Evolutionary conservation across 2,888 invertebrate species (phyloP), one percentile per base, ranked within the genome.

Genomic region (Latheticus oryzae): DNA sequence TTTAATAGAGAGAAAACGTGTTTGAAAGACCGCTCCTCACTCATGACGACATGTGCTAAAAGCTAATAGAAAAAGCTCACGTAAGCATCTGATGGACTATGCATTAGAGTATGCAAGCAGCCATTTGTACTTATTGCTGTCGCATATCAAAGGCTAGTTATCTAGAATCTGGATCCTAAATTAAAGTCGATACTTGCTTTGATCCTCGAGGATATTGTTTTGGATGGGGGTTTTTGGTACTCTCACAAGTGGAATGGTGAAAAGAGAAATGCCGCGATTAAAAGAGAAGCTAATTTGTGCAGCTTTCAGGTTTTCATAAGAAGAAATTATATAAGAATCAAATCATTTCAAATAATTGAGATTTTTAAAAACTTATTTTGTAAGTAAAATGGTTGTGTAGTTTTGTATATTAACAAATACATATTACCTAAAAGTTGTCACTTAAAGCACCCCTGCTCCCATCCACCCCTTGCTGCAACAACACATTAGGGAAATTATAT

Each of bases 1-100:
- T n/a, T n/a, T n/a, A n/a, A n/a, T n/a, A n/a, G n/a, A n/a, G n/a
- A n/a, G n/a, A n/a, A n/a, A n/a, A n/a, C n/a, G n/a, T 11, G 40
- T 23, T 23, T 9, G 40, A 40, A 11, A 11, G 21, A 8, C 40
- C 28, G 43, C 32, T 43, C 45, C 63, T 59, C 61, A 64, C 24
- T 13, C 15, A 48, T 35, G 15, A 12, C 7, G 11, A 15, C 19
- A 37, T 1, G 37, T 9, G 11, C 8, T 19, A 60, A 63, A 51
- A 62, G 68, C 66, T 70, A 66, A 67, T 67, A 68, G 68, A 67
- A 68, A 47, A 69, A 65, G 64, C 64, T 63, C 58, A 59, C 63
- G 64, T 64, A 30, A 13, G 38, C 19, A 12, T 53, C 61, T 58
- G 55, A 47, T 58, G 62, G 55, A 61, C 26, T 42, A 15, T 35